These are phyloP conservation scores for Spermophilus dauricus DNA, from an alignment of 2,113 vertebrate species.

Conservation along the genomic window DNA sequence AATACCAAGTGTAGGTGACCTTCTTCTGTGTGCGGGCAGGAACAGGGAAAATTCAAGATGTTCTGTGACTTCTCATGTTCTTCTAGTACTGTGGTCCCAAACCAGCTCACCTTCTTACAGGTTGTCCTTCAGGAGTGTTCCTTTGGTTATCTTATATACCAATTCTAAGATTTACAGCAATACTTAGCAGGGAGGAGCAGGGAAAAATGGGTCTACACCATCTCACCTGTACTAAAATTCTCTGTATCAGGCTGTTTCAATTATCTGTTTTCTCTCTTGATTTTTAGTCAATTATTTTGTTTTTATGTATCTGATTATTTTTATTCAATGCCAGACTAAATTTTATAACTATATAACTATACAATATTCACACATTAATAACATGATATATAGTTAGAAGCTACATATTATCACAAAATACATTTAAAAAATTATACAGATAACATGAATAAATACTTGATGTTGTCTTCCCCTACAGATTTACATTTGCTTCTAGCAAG, in stretches of 20 bases:
- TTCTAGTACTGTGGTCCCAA: not conserved
- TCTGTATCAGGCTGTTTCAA: constrained; percentile 15
- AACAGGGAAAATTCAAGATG: not conserved
- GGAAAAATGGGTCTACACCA: not conserved
- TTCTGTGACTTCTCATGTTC: not conserved
- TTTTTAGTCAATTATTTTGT: constrained; percentile 47
- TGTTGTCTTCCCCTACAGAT: not conserved
- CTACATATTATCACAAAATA: not conserved
- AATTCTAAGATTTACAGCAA: constrained; percentile 11
- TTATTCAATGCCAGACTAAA: constrained; percentile 36
- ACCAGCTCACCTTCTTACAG: constrained; percentile 15
- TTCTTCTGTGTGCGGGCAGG: not conserved
- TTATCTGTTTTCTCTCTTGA: constrained; percentile 9
- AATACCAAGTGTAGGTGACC: not conserved
- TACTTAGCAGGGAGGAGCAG: not conserved
- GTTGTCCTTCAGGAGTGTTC: not conserved
- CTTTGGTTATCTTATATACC: not conserved
- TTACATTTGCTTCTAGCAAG: constrained; percentile 42
- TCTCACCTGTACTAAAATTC: not conserved
- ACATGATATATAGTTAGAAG: not conserved
- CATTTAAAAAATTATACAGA: not conserved
- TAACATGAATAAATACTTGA: constrained; percentile 35
- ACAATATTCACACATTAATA: not conserved
- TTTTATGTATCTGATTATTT: not conserved
- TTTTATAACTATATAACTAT: constrained; percentile 46